phyloP scores from a whole-genome alignment of 2,888 invertebrate genomes.

The Rhagophthalmus giganteus region DNA sequence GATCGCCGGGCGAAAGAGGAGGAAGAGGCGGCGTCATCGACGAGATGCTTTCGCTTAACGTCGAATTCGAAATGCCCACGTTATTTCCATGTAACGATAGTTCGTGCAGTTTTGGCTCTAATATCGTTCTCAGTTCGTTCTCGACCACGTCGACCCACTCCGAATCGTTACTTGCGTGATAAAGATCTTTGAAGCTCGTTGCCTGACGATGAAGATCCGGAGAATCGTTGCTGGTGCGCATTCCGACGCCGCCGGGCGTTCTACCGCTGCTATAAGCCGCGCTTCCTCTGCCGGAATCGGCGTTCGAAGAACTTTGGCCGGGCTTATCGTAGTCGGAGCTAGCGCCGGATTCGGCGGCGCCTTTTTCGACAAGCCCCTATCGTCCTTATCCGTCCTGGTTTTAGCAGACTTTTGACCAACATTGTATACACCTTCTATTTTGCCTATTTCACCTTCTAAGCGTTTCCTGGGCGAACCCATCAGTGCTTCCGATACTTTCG shows the following conservation, averaged over 20 bases:
- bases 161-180: constrained; percentile 58
- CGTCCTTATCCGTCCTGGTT: constrained; percentile 56
- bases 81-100: constrained; percentile 59
- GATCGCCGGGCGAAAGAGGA: constrained; percentile 71
- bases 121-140: constrained; percentile 74
- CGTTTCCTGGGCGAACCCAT: constrained; percentile 50
- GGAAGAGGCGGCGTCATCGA: constrained; percentile 80
- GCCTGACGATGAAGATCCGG: constrained; percentile 57
- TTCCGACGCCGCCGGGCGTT: constrained; percentile 59
- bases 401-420: constrained; percentile 54
- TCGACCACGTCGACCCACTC: constrained; percentile 84
- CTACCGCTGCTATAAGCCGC: constrained; percentile 78
- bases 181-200: constrained; percentile 43
- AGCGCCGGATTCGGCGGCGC: constrained; percentile 62
- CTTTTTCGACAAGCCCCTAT: constrained; percentile 56
- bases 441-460: constrained; percentile 46
- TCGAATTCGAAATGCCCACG: constrained; percentile 66
- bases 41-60: constrained; percentile 66
- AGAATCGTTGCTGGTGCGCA: constrained; percentile 63
- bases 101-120: constrained; percentile 73
- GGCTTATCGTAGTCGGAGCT: constrained; percentile 78
- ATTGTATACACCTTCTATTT: constrained; percentile 63
- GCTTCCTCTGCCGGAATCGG: constrained; percentile 79
- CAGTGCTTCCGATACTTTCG: constrained; percentile 45
- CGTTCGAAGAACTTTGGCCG: constrained; percentile 72